Evolutionary conservation across 1,140 invertebrate species (phyloP).

Genomic region (Ceratina australensis): DNA sequence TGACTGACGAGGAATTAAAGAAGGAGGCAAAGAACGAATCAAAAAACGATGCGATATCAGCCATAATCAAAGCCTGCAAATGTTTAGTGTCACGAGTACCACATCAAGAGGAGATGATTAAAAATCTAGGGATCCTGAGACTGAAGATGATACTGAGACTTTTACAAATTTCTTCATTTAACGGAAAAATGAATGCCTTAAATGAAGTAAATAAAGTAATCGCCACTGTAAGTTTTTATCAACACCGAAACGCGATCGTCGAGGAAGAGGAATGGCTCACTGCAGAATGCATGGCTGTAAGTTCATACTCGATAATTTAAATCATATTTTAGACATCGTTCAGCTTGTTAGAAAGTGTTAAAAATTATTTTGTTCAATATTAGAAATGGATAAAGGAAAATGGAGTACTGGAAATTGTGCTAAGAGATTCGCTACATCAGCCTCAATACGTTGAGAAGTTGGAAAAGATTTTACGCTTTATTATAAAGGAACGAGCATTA

Average conservation of each 20-base stretch:
- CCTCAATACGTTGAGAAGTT: conserved; percentile 98
- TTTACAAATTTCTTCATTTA: conserved; percentile 98
- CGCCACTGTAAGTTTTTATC: conserved; percentile 92
- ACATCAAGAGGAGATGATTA: conserved; percentile 90
- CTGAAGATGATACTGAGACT: conserved; percentile 97
- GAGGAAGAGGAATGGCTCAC: conserved; percentile 97
- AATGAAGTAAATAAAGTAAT: conserved; percentile 99
- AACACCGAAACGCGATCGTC: conserved; percentile 84
- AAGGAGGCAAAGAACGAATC: conserved; percentile 97
- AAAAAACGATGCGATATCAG: conserved; percentile 94
- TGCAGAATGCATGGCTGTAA: conserved; percentile 94
- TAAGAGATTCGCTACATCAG: conserved; percentile 97
- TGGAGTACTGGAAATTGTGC: conserved; percentile 95
- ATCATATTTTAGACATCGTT: conserved; percentile 13
- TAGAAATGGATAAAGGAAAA: conserved; percentile 98
- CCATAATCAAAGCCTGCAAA: conserved; percentile 94
- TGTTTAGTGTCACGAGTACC: conserved; percentile 89
- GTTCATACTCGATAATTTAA: conserved; percentile 65
- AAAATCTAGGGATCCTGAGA: conserved; percentile 96
- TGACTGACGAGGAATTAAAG: conserved; percentile 98
- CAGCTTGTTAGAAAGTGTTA: not conserved
- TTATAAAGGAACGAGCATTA: conserved; percentile 96
- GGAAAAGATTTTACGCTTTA: conserved; percentile 97
- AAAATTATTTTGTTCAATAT: conserved; percentile 2
- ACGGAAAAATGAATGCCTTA: conserved; percentile 99